Conservation (phyloP, 2,113 vertebrate genomes). For the Oryzias celebensis region DNA sequence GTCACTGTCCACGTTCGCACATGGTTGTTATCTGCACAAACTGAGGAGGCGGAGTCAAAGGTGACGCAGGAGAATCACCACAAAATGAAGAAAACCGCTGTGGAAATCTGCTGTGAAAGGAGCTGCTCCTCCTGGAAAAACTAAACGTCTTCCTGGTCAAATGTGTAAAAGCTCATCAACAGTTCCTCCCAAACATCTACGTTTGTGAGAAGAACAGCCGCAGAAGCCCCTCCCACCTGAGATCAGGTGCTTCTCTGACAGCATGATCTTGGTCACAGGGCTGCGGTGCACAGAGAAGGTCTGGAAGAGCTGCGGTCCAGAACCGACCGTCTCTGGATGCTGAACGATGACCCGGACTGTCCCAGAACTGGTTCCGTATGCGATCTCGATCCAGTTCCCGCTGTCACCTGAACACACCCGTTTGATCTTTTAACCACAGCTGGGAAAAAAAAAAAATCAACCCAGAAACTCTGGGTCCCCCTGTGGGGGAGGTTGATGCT, state of each 20-base stretch:
- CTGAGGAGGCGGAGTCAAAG: constrained; percentile 54
- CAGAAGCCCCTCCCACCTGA: constrained; percentile 56
- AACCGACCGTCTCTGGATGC: constrained; percentile 92
- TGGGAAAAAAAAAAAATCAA: too few species aligned
- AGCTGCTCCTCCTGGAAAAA: too few species aligned
- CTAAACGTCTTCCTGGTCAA: too few species aligned
- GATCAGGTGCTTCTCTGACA: constrained; percentile 90
- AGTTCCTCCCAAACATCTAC: not conserved
- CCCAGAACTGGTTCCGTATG: constrained; percentile 89
- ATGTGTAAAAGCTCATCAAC: too few species aligned
- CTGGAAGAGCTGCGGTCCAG: constrained; percentile 91
- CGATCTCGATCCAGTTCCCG: constrained; percentile 94
- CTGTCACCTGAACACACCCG: constrained; percentile 82
- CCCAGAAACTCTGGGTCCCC: too few species aligned
- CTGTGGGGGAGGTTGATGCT: too few species aligned
- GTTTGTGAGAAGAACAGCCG: not conserved
- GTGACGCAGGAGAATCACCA: not conserved
- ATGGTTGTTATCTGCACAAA: constrained; percentile 92
- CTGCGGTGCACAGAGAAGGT: constrained; percentile 93
- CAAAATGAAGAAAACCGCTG: too few species aligned
- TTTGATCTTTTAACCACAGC: too few species aligned
- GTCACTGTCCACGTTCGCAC: constrained; percentile 92
- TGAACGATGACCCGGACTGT: constrained; percentile 90
- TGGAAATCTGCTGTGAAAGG: too few species aligned
- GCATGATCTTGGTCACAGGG: constrained; percentile 90